Conservation (phyloP, 2,888 invertebrate genomes). For the Sylvicola fuscatus region DNA sequence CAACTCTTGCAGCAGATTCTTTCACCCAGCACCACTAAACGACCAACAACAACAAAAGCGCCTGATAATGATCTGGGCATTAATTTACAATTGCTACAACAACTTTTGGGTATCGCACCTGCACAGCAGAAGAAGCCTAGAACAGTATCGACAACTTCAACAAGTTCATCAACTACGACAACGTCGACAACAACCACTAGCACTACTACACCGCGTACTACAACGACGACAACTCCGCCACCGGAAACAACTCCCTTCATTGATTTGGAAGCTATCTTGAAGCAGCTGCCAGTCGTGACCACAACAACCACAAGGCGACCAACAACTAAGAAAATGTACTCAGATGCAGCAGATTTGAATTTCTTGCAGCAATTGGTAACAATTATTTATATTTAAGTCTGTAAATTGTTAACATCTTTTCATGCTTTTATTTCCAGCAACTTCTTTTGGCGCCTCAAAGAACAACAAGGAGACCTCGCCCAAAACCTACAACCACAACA, state of each 20-base stretch:
- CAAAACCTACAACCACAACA: constrained; percentile 14
- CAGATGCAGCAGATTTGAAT: constrained; percentile 3
- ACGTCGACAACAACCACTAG: constrained; percentile 23
- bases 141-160: not conserved
- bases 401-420: not conserved
- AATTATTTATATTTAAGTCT: not conserved
- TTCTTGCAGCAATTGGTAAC: constrained; percentile 5
- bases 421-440: not conserved
- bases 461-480: constrained; percentile 22
- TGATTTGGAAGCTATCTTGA: too few species aligned
- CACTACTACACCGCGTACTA: constrained; percentile 16
- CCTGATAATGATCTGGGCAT: not conserved
- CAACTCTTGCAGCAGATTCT: not conserved
- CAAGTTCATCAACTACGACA: constrained; percentile 5
- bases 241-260: constrained; percentile 7
- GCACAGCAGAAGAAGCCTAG: not conserved
- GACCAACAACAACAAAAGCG: not conserved
- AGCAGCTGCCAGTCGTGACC: not conserved
- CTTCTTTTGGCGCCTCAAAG: constrained; percentile 9
- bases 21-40: constrained; percentile 1
- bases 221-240: constrained; percentile 20
- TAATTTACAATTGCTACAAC: not conserved
- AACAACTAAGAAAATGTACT: not conserved
- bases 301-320: constrained; percentile 1
- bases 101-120: not conserved